Evolutionary conservation across 2,797 vertebrate species (phyloP).

Genomic region (Thripadectes ignobilis): DNA sequence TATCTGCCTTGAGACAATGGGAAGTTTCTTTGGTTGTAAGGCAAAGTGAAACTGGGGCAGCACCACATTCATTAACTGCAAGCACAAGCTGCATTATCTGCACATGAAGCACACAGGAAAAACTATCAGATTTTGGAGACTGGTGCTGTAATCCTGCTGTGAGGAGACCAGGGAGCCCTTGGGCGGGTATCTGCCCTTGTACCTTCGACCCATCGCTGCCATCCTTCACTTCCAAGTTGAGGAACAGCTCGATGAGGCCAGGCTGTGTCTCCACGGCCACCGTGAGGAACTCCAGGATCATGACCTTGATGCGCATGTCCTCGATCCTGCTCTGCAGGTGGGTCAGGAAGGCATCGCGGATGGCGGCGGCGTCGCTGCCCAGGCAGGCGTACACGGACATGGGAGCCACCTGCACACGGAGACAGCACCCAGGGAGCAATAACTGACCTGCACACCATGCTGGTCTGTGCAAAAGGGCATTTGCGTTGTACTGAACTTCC

Average conservation of each 20-base stretch:
- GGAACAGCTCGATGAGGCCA: slow-evolving; percentile 96
- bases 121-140: neutral
- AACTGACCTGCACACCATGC: neutral
- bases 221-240: slow-evolving; percentile 93
- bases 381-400: slow-evolving; percentile 98
- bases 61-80: neutral
- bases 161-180: neutral
- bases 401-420: slow-evolving; percentile 86
- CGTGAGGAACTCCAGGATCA: slow-evolving; percentile 97
- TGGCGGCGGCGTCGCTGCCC: slow-evolving; percentile 91
- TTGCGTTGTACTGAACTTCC: neutral
- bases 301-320: slow-evolving; percentile 97
- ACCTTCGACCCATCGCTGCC: slow-evolving; percentile 90
- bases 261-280: slow-evolving; percentile 97
- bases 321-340: slow-evolving; percentile 93
- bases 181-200: neutral
- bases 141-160: fast-evolving
- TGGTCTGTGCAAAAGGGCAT: neutral
- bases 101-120: neutral
- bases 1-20: neutral
- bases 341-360: slow-evolving; percentile 93
- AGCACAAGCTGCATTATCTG: neutral
- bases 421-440: neutral
- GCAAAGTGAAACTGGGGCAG: neutral
- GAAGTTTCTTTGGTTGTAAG: neutral